Evolutionary conservation across 2,888 invertebrate species (phyloP).

Genomic region (Stenichneumon culpator): DNA sequence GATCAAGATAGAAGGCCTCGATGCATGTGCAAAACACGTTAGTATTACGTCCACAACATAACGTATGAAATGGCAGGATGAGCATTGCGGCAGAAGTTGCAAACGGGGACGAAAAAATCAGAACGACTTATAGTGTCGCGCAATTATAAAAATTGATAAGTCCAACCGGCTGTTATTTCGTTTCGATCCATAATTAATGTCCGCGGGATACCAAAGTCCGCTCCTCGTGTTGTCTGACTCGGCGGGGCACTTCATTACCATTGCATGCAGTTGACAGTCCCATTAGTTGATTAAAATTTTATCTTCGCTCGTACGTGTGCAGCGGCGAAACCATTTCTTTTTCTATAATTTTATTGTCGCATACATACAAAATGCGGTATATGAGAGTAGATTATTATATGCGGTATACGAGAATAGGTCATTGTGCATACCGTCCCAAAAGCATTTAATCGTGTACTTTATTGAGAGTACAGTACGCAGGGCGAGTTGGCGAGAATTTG

Average conservation of each 20-base stretch:
- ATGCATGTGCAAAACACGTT: slow-evolving; percentile 26
- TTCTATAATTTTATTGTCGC: slow-evolving; percentile 28
- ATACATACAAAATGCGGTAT: neutral
- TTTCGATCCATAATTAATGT: slow-evolving; percentile 30
- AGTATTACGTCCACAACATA: neutral
- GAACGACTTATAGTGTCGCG: slow-evolving; percentile 11
- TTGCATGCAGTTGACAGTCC: slow-evolving; percentile 50
- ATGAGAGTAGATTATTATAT: neutral
- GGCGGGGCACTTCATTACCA: neutral
- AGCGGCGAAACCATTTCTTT: slow-evolving; percentile 11
- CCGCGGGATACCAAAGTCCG: slow-evolving; percentile 7
- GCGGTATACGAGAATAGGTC: slow-evolving; percentile 30
- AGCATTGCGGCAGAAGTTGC: neutral
- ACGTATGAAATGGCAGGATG: neutral
- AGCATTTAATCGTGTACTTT: slow-evolving; percentile 56
- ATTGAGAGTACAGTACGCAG: neutral
- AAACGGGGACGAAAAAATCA: slow-evolving; percentile 5
- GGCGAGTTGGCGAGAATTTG: no score
- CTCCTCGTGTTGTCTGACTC: neutral
- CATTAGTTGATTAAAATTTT: slow-evolving; percentile 65
- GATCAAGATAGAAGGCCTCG: slow-evolving; percentile 38
- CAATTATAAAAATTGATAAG: slow-evolving; percentile 30
- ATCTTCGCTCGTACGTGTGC: slow-evolving; percentile 36
- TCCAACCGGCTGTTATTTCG: neutral
- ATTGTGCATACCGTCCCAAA: slow-evolving; percentile 34